Conservation (phyloP, 2,888 invertebrate species). For the Mamestra brassicae region DNA sequence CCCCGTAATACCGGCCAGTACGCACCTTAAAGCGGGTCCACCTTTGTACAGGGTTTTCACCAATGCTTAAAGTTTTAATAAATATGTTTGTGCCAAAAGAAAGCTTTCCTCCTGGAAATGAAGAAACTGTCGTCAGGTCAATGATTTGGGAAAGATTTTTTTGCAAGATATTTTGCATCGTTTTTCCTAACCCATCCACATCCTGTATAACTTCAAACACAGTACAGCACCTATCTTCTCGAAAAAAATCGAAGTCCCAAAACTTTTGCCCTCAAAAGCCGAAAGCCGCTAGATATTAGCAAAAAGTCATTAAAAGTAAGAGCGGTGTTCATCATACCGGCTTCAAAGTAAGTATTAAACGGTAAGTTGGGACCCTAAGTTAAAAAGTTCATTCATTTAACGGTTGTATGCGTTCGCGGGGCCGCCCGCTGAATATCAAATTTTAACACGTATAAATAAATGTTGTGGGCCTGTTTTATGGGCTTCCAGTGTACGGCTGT, state of each 20-base stretch:
- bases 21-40: too few species aligned
- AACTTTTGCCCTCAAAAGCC: slow-evolving; percentile 79
- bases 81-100: too few species aligned
- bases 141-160: not conserved
- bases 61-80: too few species aligned
- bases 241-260: slow-evolving; percentile 63
- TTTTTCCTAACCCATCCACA: slow-evolving; percentile 18
- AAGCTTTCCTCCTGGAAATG: too few species aligned
- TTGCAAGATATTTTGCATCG: not conserved
- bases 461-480: slow-evolving; percentile 41
- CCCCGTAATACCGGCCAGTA: too few species aligned
- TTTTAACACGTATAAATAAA: slow-evolving; percentile 74
- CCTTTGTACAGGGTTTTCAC: too few species aligned
- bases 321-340: slow-evolving; percentile 87
- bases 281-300: slow-evolving; percentile 88
- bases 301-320: slow-evolving; percentile 91
- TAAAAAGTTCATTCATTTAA: slow-evolving; percentile 91
- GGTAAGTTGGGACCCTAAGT: slow-evolving; percentile 84
- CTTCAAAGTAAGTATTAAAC: slow-evolving; percentile 88
- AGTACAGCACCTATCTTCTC: slow-evolving; percentile 41
- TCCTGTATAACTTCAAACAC: slow-evolving; percentile 16
- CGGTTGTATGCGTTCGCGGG: slow-evolving; percentile 83
- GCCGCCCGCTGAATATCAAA: slow-evolving; percentile 83
- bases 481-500: not conserved
- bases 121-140: too few species aligned